A percentile compares a stretch with the other conserved stretches of the same genome.
These are phyloP conservation scores for Florisuga fusca DNA, from an alignment of 2,797 vertebrate genomes.

Conservation along the genomic window DNA sequence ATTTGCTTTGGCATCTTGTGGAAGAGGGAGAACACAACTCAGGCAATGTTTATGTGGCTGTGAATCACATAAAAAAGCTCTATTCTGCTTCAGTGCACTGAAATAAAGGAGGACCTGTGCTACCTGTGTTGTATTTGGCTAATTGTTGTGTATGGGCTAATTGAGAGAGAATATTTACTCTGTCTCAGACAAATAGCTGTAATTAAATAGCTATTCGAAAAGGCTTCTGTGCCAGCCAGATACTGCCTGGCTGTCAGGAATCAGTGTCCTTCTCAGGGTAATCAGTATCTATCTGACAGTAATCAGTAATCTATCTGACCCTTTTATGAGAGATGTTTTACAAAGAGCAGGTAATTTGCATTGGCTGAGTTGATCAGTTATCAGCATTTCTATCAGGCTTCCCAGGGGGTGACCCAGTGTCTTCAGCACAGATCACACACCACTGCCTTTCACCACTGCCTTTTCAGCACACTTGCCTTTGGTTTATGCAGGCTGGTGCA, in stretches of 20 bases:
- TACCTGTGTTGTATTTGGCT: neutral
- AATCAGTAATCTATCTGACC: neutral
- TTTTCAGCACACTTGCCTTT: accelerated
- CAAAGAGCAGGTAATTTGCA: neutral
- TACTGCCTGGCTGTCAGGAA: neutral
- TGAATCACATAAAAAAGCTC: neutral
- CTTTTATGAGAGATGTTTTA: accelerated
- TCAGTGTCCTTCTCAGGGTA: neutral
- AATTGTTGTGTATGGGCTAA: no score
- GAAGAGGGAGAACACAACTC: neutral
- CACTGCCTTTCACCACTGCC: accelerated
- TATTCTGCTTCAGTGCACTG: neutral
- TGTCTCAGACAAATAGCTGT: neutral
- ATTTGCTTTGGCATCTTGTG: neutral
- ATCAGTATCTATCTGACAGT: neutral
- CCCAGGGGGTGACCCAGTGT: accelerated
- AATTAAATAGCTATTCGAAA: neutral
- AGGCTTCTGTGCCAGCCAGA: neutral
- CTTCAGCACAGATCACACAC: accelerated
- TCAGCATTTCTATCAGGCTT: neutral
- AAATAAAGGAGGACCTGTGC: neutral
- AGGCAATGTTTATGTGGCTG: neutral
- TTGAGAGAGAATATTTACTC: neutral
- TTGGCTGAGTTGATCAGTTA: no score
- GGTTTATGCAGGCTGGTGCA: neutral